phyloP scores from a whole-genome alignment of 2,113 vertebrate species.

The Amblyopsis rosae region DNA sequence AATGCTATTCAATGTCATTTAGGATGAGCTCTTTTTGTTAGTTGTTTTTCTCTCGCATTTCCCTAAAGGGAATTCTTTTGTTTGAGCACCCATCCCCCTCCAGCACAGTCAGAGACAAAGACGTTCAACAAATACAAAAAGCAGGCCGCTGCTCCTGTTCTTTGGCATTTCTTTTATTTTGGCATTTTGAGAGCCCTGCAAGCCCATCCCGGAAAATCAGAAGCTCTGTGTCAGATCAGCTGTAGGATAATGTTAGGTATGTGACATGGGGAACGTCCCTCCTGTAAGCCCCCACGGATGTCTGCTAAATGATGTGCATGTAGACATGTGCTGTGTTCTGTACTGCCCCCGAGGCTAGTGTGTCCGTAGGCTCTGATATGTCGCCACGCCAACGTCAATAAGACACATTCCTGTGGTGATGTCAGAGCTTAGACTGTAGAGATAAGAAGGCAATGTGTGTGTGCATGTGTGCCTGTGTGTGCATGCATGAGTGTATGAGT shows the following conservation, averaged over 20 bases:
- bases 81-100: constrained; percentile 36
- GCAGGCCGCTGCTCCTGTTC: constrained; percentile 17
- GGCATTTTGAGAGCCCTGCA: not conserved
- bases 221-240: not conserved
- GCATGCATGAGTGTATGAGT: fast-evolving
- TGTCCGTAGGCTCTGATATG: too few species aligned
- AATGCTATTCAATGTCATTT: constrained; percentile 37
- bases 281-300: too few species aligned
- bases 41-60: constrained; percentile 53
- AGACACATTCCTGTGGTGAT: too few species aligned
- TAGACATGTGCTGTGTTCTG: too few species aligned
- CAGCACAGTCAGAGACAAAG: constrained; percentile 59
- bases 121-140: constrained; percentile 47
- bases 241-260: too few species aligned
- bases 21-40: constrained; percentile 22
- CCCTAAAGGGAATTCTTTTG: constrained; percentile 60
- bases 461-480: too few species aligned
- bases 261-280: too few species aligned
- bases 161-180: not conserved
- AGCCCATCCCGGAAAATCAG: not conserved
- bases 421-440: too few species aligned
- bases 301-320: too few species aligned
- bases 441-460: too few species aligned
- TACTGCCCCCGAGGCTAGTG: too few species aligned
- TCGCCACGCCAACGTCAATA: too few species aligned